phyloP scores from a whole-genome alignment of 2,113 vertebrate genomes.

The Pampusana beccarii region DNA sequence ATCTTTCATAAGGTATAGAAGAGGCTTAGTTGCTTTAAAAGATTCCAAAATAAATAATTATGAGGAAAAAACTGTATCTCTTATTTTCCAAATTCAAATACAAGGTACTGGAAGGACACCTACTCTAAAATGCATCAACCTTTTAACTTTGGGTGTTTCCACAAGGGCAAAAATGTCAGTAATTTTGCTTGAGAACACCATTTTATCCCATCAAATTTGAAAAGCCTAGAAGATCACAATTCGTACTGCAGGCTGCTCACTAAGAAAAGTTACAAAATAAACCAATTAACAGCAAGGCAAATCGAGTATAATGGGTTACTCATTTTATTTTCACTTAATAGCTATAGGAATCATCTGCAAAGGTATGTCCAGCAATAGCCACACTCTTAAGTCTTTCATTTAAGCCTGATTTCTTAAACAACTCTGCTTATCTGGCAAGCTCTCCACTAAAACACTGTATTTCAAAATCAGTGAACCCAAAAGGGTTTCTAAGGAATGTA shows the following conservation, averaged over 20 bases:
- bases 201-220: neutral
- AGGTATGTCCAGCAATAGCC: neutral
- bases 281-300: neutral
- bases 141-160: neutral
- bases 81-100: neutral
- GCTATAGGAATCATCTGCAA: neutral
- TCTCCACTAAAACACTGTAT: neutral
- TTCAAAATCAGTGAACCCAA: neutral
- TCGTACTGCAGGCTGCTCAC: neutral
- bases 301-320: neutral
- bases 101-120: neutral
- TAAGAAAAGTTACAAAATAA: neutral
- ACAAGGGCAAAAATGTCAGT: neutral
- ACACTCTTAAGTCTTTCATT: neutral
- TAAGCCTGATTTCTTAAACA: neutral
- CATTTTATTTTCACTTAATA: neutral
- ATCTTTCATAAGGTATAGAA: neutral
- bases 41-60: neutral
- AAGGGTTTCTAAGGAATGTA: neutral
- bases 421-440: neutral
- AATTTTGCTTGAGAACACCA: neutral
- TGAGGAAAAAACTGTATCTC: accelerated
- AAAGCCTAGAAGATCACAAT: neutral
- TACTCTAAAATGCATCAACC: neutral
- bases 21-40: neutral